A percentile compares a stretch with the other conserved stretches of the same genome.
Conservation (phyloP, 2,113 vertebrate genomes). For the Lepidothrix coronata region DNA sequence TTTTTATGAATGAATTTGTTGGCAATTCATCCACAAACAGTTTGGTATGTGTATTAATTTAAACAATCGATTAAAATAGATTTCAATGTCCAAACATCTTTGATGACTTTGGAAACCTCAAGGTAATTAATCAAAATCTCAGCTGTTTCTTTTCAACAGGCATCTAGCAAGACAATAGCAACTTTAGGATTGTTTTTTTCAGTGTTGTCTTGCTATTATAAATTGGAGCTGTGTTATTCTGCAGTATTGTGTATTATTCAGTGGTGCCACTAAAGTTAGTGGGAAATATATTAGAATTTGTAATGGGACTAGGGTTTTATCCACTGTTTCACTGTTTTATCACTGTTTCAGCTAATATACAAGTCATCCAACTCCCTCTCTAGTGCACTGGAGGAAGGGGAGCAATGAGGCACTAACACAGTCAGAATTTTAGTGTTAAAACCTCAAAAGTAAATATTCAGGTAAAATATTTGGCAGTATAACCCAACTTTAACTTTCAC, state of each 20-base stretch:
- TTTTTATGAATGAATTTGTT: constrained; percentile 44
- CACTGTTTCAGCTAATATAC: not conserved
- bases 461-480: constrained; percentile 20
- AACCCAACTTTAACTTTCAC: constrained; percentile 13
- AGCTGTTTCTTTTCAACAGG: not conserved
- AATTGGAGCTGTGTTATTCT: not conserved
- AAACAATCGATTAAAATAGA: not conserved
- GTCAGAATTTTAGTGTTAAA: not conserved
- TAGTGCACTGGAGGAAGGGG: not conserved
- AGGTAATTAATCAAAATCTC: not conserved
- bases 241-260: not conserved
- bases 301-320: not conserved
- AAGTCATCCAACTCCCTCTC: not conserved
- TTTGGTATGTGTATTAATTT: not conserved
- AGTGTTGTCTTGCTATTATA: not conserved
- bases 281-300: not conserved
- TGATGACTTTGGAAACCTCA: not conserved
- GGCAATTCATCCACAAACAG: not conserved
- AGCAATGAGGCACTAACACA: not conserved
- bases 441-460: not conserved
- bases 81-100: not conserved
- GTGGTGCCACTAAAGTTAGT: not conserved
- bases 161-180: not conserved
- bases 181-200: not conserved
- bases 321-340: not conserved